Percentiles rank a stretch among this genome's conserved stretches.
phyloP scores from a whole-genome alignment of 2,113 vertebrate genomes.

The Cryptotis parvus region DNA sequence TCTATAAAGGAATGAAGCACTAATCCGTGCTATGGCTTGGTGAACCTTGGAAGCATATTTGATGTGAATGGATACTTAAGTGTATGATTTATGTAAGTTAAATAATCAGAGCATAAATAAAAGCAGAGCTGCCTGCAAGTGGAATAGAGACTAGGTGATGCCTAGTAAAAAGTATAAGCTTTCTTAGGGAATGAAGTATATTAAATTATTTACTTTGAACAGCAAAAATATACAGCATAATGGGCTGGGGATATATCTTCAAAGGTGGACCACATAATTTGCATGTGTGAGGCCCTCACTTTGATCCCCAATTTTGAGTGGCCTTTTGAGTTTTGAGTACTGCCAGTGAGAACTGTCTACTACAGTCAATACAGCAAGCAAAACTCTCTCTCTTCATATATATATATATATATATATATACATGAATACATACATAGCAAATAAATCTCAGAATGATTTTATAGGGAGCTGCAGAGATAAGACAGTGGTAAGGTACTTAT shows the following conservation, averaged over 20 bases:
- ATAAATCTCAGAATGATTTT: no score
- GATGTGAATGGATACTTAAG: not conserved
- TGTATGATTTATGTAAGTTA: not conserved
- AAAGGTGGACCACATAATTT: no score
- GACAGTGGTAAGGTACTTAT: no score
- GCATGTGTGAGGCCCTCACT: no score
- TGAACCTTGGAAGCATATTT: not conserved
- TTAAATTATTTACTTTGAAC: not conserved
- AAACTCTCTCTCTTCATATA: no score
- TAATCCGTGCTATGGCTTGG: not conserved
- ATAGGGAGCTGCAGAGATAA: no score
- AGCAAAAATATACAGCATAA: not conserved
- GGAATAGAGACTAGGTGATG: fast-evolving
- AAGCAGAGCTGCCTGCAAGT: not conserved
- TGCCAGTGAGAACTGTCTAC: no score
- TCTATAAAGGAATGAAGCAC: not conserved
- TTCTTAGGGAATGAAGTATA: not conserved
- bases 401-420: no score
- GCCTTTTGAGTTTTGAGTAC: no score
- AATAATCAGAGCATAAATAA: not conserved
- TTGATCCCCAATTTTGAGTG: no score
- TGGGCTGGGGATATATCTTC: not conserved
- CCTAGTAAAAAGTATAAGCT: not conserved
- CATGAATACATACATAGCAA: no score
- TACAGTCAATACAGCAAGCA: no score